Conservation (phyloP, 2,113 vertebrate genomes). For the Otocyon megalotis region DNA sequence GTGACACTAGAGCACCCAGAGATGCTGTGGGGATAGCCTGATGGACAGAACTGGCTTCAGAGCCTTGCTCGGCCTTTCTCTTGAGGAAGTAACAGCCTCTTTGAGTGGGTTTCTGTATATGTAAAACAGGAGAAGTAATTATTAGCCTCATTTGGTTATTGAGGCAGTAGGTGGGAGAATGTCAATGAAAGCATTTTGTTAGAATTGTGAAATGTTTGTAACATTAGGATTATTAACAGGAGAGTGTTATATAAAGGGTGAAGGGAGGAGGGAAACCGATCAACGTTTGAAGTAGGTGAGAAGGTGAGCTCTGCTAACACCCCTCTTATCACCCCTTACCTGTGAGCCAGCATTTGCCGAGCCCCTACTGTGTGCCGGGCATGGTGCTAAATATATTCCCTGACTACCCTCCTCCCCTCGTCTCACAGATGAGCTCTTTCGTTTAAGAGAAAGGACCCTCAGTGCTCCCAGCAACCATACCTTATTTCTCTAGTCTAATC, state of each 20-base stretch:
- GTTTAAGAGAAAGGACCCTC: background rate
- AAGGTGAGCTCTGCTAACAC: background rate
- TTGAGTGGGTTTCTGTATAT: background rate
- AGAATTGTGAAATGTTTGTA: background rate
- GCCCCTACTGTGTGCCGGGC: background rate
- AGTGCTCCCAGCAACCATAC: background rate
- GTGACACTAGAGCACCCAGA: background rate
- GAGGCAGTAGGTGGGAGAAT: background rate
- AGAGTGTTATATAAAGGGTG: background rate
- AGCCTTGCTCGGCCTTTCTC: background rate
- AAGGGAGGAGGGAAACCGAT: background rate
- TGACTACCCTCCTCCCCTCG: background rate
- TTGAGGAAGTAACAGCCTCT: background rate
- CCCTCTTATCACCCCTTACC: background rate
- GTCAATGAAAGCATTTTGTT: background rate
- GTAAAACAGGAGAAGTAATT: background rate
- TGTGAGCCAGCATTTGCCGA: background rate
- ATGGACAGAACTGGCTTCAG: background rate
- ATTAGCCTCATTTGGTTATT: conserved; percentile 3
- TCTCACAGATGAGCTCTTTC: conserved; percentile 10
- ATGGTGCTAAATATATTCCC: background rate
- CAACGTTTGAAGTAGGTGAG: background rate
- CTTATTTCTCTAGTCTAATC: background rate
- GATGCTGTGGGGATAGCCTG: background rate
- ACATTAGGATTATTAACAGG: background rate